phyloP scores from a whole-genome alignment of 2,888 invertebrate species.

The Sarcophaga caerulescens region DNA sequence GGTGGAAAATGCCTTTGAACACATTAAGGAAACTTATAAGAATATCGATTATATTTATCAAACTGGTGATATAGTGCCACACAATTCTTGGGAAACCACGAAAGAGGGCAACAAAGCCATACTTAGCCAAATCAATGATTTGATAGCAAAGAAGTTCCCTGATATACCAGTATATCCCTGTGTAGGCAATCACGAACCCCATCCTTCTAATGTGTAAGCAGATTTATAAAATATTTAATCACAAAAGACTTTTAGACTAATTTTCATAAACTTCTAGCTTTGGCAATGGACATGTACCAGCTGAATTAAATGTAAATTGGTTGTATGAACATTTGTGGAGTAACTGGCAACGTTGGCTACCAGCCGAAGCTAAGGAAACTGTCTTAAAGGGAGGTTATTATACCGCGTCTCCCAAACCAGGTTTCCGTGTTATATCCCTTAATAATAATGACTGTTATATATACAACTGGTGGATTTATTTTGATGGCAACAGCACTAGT shows the following conservation, averaged over 20 bases:
- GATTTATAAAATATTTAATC: too few relatives aligned
- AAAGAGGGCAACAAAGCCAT: slow-evolving; percentile 84
- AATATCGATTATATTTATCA: slow-evolving; percentile 88
- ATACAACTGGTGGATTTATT: slow-evolving; percentile 85
- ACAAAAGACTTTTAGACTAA: too few relatives aligned
- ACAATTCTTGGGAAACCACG: slow-evolving; percentile 92
- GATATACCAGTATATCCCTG: slow-evolving; percentile 85
- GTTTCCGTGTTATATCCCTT: slow-evolving; percentile 88
- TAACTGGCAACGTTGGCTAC: slow-evolving; percentile 87
- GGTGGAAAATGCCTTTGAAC: slow-evolving; percentile 85
- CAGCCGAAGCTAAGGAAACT: slow-evolving; percentile 83
- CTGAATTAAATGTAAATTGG: slow-evolving; percentile 85
- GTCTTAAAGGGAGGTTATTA: slow-evolving; percentile 89
- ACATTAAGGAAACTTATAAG: slow-evolving; percentile 83
- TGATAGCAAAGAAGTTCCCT: slow-evolving; percentile 84
- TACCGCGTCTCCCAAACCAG: slow-evolving; percentile 85
- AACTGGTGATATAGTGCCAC: slow-evolving; percentile 94
- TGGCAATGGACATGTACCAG: slow-evolving; percentile 82
- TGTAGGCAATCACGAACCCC: slow-evolving; percentile 92
- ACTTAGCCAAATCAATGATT: slow-evolving; percentile 83
- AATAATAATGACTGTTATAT: slow-evolving; percentile 89
- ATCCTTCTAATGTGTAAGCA: slow-evolving; percentile 91
- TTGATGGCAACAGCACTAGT: slow-evolving; percentile 87
- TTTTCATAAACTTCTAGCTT: slow-evolving; percentile 81
- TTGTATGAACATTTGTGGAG: slow-evolving; percentile 87